A percentile compares a stretch with the other conserved stretches of the same genome.
Conservation (phyloP, 2,888 invertebrate genomes). For the Epirrita christyi region DNA sequence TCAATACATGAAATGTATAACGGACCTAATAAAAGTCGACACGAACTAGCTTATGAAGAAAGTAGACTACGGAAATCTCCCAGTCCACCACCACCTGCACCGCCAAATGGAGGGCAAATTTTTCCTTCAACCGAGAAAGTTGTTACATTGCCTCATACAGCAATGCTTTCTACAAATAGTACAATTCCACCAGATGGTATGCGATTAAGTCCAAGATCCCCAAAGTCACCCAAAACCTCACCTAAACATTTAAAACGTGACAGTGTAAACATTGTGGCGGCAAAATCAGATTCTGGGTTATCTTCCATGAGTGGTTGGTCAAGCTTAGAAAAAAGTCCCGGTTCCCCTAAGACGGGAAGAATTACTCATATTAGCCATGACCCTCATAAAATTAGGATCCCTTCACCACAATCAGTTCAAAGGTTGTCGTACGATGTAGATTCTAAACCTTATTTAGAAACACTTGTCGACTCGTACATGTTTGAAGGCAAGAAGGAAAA, state of each 20-base stretch:
- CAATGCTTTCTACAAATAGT: slow-evolving; percentile 64
- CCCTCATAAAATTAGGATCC: slow-evolving; percentile 69
- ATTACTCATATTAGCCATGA: slow-evolving; percentile 69
- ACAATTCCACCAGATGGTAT: slow-evolving; percentile 72
- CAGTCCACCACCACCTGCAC: slow-evolving; percentile 93
- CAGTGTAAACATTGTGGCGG: slow-evolving; percentile 86
- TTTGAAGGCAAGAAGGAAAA: slow-evolving; percentile 64
- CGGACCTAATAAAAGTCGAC: slow-evolving; percentile 72
- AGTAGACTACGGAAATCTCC: slow-evolving; percentile 82
- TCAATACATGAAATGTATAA: slow-evolving; percentile 88
- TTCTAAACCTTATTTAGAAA: slow-evolving; percentile 81
- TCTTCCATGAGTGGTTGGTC: slow-evolving; percentile 96
- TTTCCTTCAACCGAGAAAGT: slow-evolving; percentile 77
- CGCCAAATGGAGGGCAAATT: slow-evolving; percentile 85
- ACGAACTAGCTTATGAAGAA: slow-evolving; percentile 80
- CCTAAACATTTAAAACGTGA: slow-evolving; percentile 88
- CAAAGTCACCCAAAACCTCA: slow-evolving; percentile 89
- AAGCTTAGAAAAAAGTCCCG: slow-evolving; percentile 93
- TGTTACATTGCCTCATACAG: slow-evolving; percentile 56
- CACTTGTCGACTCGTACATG: slow-evolving; percentile 81
- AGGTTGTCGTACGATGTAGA: slow-evolving; percentile 70
- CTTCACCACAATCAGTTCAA: slow-evolving; percentile 72
- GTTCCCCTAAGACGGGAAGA: slow-evolving; percentile 88
- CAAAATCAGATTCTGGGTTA: slow-evolving; percentile 94
- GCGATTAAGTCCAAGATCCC: slow-evolving; percentile 88